A percentile compares a stretch with the other conserved stretches of the same genome.
phyloP scores from a whole-genome alignment of 2,888 invertebrate genomes.

The Aphelenchoides bicaudatus region DNA sequence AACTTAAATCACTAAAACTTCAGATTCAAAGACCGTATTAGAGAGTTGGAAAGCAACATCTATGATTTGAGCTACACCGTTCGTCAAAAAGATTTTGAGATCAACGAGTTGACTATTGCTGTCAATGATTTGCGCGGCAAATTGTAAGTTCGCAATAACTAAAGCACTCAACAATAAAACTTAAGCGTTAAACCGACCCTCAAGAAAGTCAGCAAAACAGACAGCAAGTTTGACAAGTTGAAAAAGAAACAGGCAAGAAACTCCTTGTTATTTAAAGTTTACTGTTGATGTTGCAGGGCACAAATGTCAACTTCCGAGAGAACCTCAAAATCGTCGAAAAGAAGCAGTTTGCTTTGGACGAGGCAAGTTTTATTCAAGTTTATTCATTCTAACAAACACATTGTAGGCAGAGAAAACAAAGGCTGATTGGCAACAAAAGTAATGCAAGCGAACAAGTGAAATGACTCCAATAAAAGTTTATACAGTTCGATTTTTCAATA shows the following conservation, averaged over 20 bases:
- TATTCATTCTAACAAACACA: background rate
- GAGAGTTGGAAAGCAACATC: slow-evolving; percentile 66
- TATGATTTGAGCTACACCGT: slow-evolving; percentile 96
- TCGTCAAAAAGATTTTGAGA: slow-evolving; percentile 92
- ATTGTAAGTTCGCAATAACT: slow-evolving; percentile 68
- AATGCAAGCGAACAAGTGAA: background rate
- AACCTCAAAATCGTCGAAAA: slow-evolving; percentile 58
- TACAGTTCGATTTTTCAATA: too few relatives aligned
- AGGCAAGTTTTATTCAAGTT: slow-evolving; percentile 25
- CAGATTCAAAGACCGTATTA: slow-evolving; percentile 68
- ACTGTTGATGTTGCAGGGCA: background rate
- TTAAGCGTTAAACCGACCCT: slow-evolving; percentile 64
- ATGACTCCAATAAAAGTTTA: background rate
- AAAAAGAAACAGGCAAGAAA: slow-evolving; percentile 55
- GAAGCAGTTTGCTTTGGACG: slow-evolving; percentile 52
- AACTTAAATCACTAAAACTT: too few relatives aligned
- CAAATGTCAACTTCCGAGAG: slow-evolving; percentile 17
- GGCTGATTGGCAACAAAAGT: slow-evolving; percentile 19
- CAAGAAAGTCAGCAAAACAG: slow-evolving; percentile 99
- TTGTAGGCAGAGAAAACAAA: slow-evolving; percentile 19
- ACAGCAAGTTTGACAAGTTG: slow-evolving; percentile 72
- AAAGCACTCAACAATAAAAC: background rate
- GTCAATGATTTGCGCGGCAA: slow-evolving; percentile 99
- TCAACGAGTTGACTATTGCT: slow-evolving; percentile 96
- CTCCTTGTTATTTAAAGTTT: too few relatives aligned